Conservation (phyloP, 1,140 invertebrate genomes). For the Pissodes strobi region DNA sequence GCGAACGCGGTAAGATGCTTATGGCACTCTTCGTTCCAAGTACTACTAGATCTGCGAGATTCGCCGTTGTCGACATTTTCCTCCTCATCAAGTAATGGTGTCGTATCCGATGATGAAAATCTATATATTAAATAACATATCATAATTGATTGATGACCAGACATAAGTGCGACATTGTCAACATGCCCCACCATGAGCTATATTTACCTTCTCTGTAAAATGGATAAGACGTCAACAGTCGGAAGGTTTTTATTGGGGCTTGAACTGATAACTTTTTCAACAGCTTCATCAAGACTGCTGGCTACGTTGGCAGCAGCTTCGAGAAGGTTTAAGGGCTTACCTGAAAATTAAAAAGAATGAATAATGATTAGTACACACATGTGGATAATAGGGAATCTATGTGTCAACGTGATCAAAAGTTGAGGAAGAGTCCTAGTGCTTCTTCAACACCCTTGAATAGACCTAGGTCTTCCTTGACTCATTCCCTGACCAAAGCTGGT, state of each 20-base stretch:
- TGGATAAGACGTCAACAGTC: constrained; percentile 60
- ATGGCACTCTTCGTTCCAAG: constrained; percentile 67
- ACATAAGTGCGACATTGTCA: too few species aligned
- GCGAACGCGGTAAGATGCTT: constrained; percentile 76
- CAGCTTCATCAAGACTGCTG: constrained; percentile 69
- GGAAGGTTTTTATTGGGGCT: constrained; percentile 60
- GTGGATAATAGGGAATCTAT: too few species aligned
- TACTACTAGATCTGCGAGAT: constrained; percentile 54
- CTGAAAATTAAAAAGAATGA: not conserved
- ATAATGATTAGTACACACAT: not conserved
- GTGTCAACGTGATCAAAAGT: too few species aligned
- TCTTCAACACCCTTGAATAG: too few species aligned
- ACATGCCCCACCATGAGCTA: too few species aligned
- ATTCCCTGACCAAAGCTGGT: too few species aligned
- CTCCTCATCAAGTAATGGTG: constrained; percentile 44
- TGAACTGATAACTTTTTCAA: constrained; percentile 58
- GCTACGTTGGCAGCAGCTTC: constrained; percentile 69
- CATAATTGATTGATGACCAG: too few species aligned
- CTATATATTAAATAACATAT: too few species aligned
- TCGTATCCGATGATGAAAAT: constrained; percentile 40
- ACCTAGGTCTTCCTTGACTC: too few species aligned
- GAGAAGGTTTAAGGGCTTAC: constrained; percentile 55
- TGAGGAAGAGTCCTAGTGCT: too few species aligned
- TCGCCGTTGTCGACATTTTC: not conserved
- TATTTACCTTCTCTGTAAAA: constrained; percentile 58